Evolutionary conservation across 2,797 vertebrate species (phyloP).

Genomic region (Vespertilio murinus): DNA sequence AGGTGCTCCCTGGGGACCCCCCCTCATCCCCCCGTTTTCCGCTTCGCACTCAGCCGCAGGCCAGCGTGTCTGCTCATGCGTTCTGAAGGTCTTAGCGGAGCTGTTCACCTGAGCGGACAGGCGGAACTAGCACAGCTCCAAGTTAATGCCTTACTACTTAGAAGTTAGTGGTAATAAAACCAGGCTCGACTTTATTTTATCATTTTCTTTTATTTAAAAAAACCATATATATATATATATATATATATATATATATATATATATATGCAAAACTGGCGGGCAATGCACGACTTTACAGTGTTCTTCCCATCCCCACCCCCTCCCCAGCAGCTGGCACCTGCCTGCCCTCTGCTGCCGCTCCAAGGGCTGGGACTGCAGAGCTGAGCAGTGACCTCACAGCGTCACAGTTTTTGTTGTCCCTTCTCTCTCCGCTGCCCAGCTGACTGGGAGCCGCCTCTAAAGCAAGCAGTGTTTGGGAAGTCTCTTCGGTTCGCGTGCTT

Average conservation of each 20-base stretch:
- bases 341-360: neutral
- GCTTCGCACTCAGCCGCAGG: too few species aligned
- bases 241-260: too few species aligned
- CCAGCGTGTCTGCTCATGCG: neutral
- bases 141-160: neutral
- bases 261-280: too few species aligned
- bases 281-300: neutral
- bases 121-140: neutral
- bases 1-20: too few species aligned
- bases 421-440: neutral
- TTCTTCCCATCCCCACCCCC: too few species aligned
- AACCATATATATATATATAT: neutral
- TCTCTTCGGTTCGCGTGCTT: slow-evolving; percentile 30
- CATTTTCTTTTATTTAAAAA: neutral
- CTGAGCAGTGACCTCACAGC: neutral
- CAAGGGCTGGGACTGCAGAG: neutral
- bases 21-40: too few species aligned
- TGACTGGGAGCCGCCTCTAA: neutral
- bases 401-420: neutral
- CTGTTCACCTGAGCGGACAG: neutral
- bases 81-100: neutral
- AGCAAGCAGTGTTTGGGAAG: neutral
- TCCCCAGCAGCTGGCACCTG: neutral
- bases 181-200: too few species aligned
- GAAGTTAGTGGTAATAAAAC: neutral